A percentile compares a stretch with the other conserved stretches of the same genome.
Conservation (phyloP, 2,888 invertebrate genomes). For the Prostheceraeus crozeri region DNA sequence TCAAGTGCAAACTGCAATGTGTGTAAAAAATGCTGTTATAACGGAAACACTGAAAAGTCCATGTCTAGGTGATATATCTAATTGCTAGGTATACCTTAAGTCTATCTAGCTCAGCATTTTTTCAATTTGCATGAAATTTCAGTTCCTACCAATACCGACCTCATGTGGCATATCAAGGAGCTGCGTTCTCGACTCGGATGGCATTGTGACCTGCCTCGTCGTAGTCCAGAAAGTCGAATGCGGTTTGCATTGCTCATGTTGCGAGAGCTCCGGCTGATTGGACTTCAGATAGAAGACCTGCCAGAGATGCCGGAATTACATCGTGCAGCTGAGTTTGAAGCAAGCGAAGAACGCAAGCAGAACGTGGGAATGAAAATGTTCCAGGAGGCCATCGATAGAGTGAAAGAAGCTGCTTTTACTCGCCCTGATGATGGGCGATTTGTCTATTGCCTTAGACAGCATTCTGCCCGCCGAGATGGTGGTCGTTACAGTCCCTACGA, state of each 20-base stretch:
- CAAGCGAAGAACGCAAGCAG: too few relatives aligned
- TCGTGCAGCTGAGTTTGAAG: too few relatives aligned
- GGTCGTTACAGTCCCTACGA: constrained; percentile 53
- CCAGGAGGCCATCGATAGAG: too few relatives aligned
- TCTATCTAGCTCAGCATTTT: too few relatives aligned
- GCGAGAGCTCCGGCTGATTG: neutral
- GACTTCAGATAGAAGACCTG: neutral
- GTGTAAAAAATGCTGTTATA: too few relatives aligned
- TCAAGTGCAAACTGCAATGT: too few relatives aligned
- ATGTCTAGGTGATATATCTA: too few relatives aligned
- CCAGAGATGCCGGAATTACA: too few relatives aligned
- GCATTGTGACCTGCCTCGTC: neutral
- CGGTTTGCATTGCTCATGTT: neutral
- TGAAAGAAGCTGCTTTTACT: neutral
- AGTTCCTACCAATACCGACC: constrained; percentile 1
- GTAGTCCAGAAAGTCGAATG: neutral
- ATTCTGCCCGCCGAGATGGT: constrained; percentile 44
- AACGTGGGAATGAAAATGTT: too few relatives aligned
- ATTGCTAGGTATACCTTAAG: too few relatives aligned
- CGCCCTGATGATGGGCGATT: constrained; percentile 50
- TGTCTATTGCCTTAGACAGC: constrained; percentile 50
- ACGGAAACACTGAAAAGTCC: too few relatives aligned
- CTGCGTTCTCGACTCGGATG: neutral
- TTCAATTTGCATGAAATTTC: too few relatives aligned
- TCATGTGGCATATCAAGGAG: constrained; percentile 12